Percentiles rank a stretch among this genome's conserved stretches.
phyloP scores from a whole-genome alignment of 2,888 invertebrate genomes.

The Leptopilina myrica region DNA sequence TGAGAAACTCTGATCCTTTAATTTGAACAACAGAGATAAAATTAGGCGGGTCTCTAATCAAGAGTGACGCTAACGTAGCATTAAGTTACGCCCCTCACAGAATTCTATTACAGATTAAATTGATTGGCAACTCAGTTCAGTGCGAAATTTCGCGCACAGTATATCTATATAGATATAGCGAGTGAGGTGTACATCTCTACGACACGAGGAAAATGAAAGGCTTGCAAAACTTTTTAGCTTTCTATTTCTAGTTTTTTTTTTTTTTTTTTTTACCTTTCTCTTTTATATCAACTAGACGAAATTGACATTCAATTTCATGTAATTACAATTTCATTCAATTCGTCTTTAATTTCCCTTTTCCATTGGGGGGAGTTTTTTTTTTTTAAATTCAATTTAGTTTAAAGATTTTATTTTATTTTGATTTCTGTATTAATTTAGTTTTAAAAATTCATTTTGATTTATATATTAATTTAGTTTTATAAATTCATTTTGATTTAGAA shows the following conservation, averaged over 20 bases:
- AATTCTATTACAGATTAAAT: conserved; percentile 5
- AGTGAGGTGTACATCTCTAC: neutral
- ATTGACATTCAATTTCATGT: neutral
- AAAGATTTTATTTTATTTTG: too few species aligned
- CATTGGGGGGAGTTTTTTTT: too few species aligned
- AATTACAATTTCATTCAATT: too few species aligned
- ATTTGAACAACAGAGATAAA: conserved; percentile 19
- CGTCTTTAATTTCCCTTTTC: too few species aligned
- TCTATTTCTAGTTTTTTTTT: neutral
- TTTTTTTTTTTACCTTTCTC: neutral
- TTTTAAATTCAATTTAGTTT: neutral
- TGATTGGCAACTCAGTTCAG: neutral
- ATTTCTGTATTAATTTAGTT: too few species aligned
- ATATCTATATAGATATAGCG: too few species aligned
- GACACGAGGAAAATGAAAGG: neutral
- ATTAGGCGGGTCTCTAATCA: conserved; percentile 10
- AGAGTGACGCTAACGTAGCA: neutral
- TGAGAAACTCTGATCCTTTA: neutral
- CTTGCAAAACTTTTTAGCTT: neutral
- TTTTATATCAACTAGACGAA: neutral
- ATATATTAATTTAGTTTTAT: too few species aligned
- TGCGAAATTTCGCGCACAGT: neutral
- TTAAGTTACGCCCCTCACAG: conserved; percentile 14
- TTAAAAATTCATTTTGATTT: too few species aligned
- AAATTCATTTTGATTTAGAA: too few species aligned